A percentile compares a stretch with the other conserved stretches of the same genome.
phyloP scores from a whole-genome alignment of 2,797 vertebrate genomes.

The Enteromius thamalakanensis region DNA sequence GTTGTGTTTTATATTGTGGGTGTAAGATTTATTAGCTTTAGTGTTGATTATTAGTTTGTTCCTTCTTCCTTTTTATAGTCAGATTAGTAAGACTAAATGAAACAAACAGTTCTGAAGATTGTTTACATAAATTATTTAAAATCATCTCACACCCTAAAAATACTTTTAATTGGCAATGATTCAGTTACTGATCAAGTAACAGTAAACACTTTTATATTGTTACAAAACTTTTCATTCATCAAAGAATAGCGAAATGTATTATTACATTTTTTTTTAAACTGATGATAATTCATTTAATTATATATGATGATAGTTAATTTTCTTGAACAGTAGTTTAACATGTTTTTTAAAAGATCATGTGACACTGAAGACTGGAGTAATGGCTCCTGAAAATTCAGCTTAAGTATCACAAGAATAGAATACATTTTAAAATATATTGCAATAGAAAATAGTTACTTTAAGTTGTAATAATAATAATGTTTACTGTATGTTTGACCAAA shows the following conservation, averaged over 20 bases:
- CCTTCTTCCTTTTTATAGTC: background rate
- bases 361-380: background rate
- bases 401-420: background rate
- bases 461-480: background rate
- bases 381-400: background rate
- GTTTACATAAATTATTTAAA: background rate
- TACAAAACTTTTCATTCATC: background rate
- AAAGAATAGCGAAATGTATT: background rate
- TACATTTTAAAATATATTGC: background rate
- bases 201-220: background rate
- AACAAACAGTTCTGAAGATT: background rate
- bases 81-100: background rate
- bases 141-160: background rate
- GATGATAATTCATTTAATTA: background rate
- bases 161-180: background rate
- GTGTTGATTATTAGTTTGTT: background rate
- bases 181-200: background rate
- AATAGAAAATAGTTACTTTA: background rate
- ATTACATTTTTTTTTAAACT: background rate
- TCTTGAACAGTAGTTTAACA: background rate
- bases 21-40: background rate
- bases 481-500: background rate
- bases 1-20: slow-evolving; percentile 24
- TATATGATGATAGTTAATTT: background rate
- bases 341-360: background rate